Conservation (phyloP, 2,113 vertebrate genomes). For the Nibea coibor region DNA sequence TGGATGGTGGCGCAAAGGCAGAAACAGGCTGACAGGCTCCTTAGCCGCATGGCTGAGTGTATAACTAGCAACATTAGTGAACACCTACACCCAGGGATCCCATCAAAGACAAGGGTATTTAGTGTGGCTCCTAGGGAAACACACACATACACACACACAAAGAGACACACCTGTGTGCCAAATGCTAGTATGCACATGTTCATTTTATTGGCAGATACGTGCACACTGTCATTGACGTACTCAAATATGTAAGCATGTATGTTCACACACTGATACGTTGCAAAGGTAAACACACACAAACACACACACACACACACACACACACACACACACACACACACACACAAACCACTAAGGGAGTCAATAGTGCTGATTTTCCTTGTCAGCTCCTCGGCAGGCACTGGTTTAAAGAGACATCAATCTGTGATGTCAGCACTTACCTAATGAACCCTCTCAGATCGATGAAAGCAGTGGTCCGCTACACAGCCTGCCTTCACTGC, state of each 20-base stretch:
- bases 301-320: slow-evolving; percentile 84
- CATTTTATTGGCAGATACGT: slow-evolving; percentile 56
- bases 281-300: slow-evolving; percentile 75
- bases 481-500: slow-evolving; percentile 70
- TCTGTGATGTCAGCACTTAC: slow-evolving; percentile 99
- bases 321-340: slow-evolving; percentile 73
- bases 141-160: slow-evolving; percentile 15
- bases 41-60: slow-evolving; percentile 82
- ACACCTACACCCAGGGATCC: slow-evolving; percentile 88
- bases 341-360: slow-evolving; percentile 83
- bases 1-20: slow-evolving; percentile 63
- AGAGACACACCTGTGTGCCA: slow-evolving; percentile 47
- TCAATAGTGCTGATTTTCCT: slow-evolving; percentile 95
- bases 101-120: slow-evolving; percentile 84
- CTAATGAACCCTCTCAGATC: slow-evolving; percentile 97
- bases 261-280: slow-evolving; percentile 45
- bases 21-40: slow-evolving; percentile 76
- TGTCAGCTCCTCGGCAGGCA: slow-evolving; percentile 88
- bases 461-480: slow-evolving; percentile 88
- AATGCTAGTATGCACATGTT: slow-evolving; percentile 33
- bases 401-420: slow-evolving; percentile 99
- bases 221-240: slow-evolving; percentile 42
- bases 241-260: slow-evolving; percentile 40
- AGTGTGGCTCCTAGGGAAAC: slow-evolving; percentile 45
- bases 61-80: slow-evolving; percentile 94